Base-by-base conservation (phyloP, 2,797 vertebrate genomes). In the Peromyscus melanophrys region DNA sequence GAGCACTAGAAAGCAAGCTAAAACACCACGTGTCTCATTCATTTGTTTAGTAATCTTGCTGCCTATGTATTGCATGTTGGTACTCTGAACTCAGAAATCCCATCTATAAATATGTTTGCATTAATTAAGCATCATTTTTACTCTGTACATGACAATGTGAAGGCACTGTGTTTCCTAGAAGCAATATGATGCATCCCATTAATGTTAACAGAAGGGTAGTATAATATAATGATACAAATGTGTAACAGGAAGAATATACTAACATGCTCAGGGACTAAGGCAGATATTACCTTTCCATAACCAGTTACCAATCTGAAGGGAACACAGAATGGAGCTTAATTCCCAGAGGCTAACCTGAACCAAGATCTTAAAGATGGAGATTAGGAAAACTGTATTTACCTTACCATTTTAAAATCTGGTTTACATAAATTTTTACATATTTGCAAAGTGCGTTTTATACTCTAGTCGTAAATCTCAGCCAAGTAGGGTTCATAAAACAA, bases 401-500 rank as follows among this genome's bases (percentile, higher is more conserved):
- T 82, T 57, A 63, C 19, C 43, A 71, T 55, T 88, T 95, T 63
- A 81, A 86, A 94, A 69, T 93, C 76, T 75, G 31, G 27, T 78
- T 97, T 92, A 34, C 13, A 69, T 77, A 87, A 81, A 27, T n/a
- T 57, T 3, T 65, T 90, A 67, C 90, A 89, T 94, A 92, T 80
- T 75, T 89, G 90, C 55, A 31, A 67, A 75, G 46, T 67, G 1
- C 7, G 29, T 49, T 95, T 96, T 94, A n/a, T 65, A 8, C 25
- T 73, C 89, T 75, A 84, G 34, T n/a, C 43, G 69, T 96, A 96
- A 95, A 97, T 96, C 63, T 80, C 0, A 71, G 29, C 13, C 43
- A 92, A 96, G 55, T 37, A 87, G 59, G 90, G 92, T 95, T 92
- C 92, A 94, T 97, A 97, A 96, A 97, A 77, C 17, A 57, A 57